phyloP scores from a whole-genome alignment of 2,888 invertebrate genomes.

The Leptinotarsa tumamoca region DNA sequence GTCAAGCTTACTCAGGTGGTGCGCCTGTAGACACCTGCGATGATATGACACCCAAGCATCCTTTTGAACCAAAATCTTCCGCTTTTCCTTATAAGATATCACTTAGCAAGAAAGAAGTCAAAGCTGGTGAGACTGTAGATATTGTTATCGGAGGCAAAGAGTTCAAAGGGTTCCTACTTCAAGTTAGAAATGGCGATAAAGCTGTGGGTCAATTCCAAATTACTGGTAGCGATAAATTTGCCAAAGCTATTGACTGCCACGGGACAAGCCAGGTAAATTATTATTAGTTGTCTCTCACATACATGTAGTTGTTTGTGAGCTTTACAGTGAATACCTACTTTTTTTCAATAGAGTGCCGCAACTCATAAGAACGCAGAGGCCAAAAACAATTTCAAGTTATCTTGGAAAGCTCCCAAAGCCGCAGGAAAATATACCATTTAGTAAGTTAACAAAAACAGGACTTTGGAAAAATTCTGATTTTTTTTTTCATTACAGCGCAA shows the following conservation, averaged over 20 bases:
- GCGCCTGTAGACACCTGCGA: conserved; percentile 74
- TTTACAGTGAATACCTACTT: neutral
- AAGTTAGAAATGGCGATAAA: conserved; percentile 73
- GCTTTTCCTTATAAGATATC: conserved; percentile 71
- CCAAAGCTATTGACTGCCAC: conserved; percentile 70
- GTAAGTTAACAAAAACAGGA: conserved; percentile 63
- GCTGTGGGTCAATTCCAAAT: conserved; percentile 76
- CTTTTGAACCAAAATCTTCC: conserved; percentile 70
- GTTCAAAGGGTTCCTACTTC: conserved; percentile 76
- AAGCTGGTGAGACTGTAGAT: conserved; percentile 67
- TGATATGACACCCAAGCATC: conserved; percentile 79
- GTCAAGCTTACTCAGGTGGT: conserved; percentile 68
- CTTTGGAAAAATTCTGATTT: neutral
- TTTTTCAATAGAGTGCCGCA: conserved; percentile 72
- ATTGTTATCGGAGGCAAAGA: conserved; percentile 69
- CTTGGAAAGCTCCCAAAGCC: conserved; percentile 76
- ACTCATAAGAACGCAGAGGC: conserved; percentile 77
- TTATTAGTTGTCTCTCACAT: neutral
- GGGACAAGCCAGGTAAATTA: conserved; percentile 69
- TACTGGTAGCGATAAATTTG: conserved; percentile 67
- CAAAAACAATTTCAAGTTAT: conserved; percentile 70
- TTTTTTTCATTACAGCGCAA: conserved; percentile 70
- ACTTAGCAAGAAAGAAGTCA: conserved; percentile 58
- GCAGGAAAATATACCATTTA: conserved; percentile 74
- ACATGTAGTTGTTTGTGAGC: neutral